These are phyloP conservation scores for Coregonus sp. DNA, from an alignment of 2,797 vertebrate genomes.

Conservation along the genomic window DNA sequence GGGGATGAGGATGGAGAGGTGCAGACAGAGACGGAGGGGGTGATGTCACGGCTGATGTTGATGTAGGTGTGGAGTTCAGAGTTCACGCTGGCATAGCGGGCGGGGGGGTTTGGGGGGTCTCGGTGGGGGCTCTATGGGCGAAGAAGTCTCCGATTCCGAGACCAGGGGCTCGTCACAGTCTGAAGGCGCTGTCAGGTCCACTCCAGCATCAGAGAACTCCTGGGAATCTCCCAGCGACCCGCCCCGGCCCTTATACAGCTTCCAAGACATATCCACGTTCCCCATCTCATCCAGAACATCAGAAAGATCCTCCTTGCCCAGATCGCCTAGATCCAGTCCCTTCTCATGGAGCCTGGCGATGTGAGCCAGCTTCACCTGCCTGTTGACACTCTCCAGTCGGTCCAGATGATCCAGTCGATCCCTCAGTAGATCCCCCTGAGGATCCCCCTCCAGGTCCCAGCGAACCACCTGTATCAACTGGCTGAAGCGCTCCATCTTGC, in stretches of 20 bases:
- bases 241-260: slow-evolving; percentile 68
- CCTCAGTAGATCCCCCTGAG: slow-evolving; percentile 74
- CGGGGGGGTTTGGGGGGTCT: slow-evolving; percentile 79
- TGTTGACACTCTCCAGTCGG: slow-evolving; percentile 78
- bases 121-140: slow-evolving; percentile 72
- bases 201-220: slow-evolving; percentile 81
- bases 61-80: slow-evolving; percentile 78
- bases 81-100: slow-evolving; percentile 72
- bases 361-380: slow-evolving; percentile 74
- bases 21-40: slow-evolving; percentile 65
- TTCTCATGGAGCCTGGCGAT: slow-evolving; percentile 75
- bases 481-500: slow-evolving; percentile 81
- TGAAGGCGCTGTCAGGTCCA: slow-evolving; percentile 78
- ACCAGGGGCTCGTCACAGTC: slow-evolving; percentile 74
- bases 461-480: slow-evolving; percentile 77
- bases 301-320: slow-evolving; percentile 74
- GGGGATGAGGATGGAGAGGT: slow-evolving; percentile 69
- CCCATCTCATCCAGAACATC: slow-evolving; percentile 78
- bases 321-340: slow-evolving; percentile 71
- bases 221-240: slow-evolving; percentile 71
- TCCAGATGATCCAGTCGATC: slow-evolving; percentile 79
- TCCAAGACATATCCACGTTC: slow-evolving; percentile 75
- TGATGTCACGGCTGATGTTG: slow-evolving; percentile 71
- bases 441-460: slow-evolving; percentile 77
- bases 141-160: slow-evolving; percentile 73